Evolutionary conservation across 37 sponge, comb jelly and placozoan species (phyloP).

Genomic region (Sycon ciliatum): DNA sequence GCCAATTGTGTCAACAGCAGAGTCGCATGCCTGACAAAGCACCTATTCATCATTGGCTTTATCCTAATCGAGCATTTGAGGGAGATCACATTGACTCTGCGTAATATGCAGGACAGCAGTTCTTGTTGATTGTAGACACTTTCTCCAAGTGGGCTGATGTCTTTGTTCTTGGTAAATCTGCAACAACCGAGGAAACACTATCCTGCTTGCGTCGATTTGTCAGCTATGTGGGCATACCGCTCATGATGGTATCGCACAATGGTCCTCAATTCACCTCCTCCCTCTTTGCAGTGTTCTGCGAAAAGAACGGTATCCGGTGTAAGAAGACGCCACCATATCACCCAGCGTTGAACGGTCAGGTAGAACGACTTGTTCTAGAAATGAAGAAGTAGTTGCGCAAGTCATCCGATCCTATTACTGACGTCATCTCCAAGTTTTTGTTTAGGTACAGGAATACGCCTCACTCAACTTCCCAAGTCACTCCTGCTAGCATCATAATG

Average conservation of each 20-base stretch:
- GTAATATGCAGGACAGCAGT: no score
- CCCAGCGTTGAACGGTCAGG: conserved; percentile 17
- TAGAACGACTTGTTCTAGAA: not conserved
- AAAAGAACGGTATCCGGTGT: conserved; percentile 21
- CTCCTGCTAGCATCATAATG: no score
- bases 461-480: not conserved
- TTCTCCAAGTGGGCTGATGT: no score
- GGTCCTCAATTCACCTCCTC: conserved; percentile 13
- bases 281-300: conserved; percentile 2
- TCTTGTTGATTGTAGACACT: no score
- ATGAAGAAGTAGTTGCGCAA: conserved; percentile 11
- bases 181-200: no score
- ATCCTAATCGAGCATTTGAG: no score
- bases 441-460: not conserved
- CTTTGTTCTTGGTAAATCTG: no score
- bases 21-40: no score
- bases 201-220: conserved; percentile 17
- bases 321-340: conserved; percentile 3
- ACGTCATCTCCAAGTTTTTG: not conserved
- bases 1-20: no score
- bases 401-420: not conserved
- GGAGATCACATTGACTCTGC: no score
- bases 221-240: conserved; percentile 16
- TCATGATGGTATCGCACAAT: conserved; percentile 24
- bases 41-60: no score